phyloP scores from a whole-genome alignment of 2,797 vertebrate species.

The Fringilla coelebs region DNA sequence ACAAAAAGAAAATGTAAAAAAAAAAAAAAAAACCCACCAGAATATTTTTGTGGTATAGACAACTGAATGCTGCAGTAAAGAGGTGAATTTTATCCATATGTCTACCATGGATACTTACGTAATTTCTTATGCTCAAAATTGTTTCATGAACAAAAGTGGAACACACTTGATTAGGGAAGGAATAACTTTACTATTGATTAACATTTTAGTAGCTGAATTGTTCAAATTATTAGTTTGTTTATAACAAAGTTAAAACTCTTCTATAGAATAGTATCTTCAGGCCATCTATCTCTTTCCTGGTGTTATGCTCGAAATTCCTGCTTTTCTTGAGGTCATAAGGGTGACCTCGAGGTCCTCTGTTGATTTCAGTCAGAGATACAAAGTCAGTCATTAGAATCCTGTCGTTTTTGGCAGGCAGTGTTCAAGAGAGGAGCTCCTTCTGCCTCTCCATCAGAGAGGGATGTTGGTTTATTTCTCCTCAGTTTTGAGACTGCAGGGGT shows the following conservation, averaged over 20 bases:
- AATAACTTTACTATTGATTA: not conserved
- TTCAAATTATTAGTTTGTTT: not conserved
- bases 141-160: not conserved
- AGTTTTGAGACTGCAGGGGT: not conserved
- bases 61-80: not conserved
- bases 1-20: not conserved
- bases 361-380: not conserved
- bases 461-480: not conserved
- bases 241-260: not conserved
- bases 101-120: rapidly evolving
- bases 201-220: not conserved
- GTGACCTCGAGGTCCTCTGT: not conserved
- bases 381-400: not conserved
- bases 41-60: not conserved
- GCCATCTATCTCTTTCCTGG: not conserved
- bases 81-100: not conserved
- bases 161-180: not conserved
- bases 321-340: not conserved
- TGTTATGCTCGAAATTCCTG: not conserved
- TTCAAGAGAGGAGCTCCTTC: not conserved
- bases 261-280: not conserved
- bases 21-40: no score
- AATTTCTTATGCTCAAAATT: not conserved
- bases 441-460: not conserved
- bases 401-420: not conserved